A percentile compares a stretch with the other conserved stretches of the same genome.
phyloP scores from a whole-genome alignment of 2,797 vertebrate species.

The Tamandua tetradactyla region DNA sequence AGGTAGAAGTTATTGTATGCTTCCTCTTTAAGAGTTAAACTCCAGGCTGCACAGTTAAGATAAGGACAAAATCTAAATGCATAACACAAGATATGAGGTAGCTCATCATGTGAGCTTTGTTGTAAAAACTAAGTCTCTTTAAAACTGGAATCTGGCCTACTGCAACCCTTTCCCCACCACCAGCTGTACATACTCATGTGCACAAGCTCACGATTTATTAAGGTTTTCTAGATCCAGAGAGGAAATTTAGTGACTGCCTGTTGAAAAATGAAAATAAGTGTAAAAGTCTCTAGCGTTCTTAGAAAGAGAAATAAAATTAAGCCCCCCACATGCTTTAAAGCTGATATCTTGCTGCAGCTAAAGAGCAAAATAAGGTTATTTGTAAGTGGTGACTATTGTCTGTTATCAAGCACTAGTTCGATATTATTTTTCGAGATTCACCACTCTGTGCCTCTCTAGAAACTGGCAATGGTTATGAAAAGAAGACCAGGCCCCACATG shows the following conservation, averaged over 20 bases:
- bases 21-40: background rate
- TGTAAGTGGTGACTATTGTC: background rate
- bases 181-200: background rate
- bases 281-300: conserved; percentile 26
- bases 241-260: background rate
- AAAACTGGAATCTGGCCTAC: background rate
- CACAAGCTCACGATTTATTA: background rate
- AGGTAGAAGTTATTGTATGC: background rate
- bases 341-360: background rate
- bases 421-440: background rate
- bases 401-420: background rate
- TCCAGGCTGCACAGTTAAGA: background rate
- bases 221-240: background rate
- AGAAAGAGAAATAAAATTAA: conserved; percentile 46
- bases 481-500: background rate
- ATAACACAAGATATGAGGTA: background rate
- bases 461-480: background rate
- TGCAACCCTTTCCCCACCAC: background rate
- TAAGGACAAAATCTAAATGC: conserved; percentile 25
- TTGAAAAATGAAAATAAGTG: conserved; percentile 1
- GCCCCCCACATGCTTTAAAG: background rate
- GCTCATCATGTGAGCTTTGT: background rate
- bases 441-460: background rate
- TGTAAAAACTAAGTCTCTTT: background rate
- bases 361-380: conserved; percentile 19